Evolutionary conservation across 2,888 invertebrate genomes (phyloP), one percentile per base, ranked within the genome.

Genomic region (Polietes domitor): DNA sequence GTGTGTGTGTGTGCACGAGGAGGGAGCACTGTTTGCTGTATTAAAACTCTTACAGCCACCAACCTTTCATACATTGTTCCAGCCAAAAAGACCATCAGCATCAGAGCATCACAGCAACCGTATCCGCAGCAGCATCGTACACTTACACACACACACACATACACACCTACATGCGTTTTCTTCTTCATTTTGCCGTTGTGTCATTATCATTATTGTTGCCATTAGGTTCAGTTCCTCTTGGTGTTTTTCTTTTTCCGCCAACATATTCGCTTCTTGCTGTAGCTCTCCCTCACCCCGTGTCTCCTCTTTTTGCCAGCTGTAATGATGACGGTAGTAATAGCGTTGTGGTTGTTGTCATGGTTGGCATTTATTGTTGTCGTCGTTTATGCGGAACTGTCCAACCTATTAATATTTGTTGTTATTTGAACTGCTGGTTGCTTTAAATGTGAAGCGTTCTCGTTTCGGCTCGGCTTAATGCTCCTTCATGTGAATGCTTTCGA

Each of bases 181-280:
- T 58, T 85, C 50, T 47, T 73, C 65, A 73, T 80, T 80, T 73
- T 76, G 72, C 65, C 74, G 50, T 83, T 77, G 80, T 86, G 86
- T 89, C 90, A 89, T 88, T 87, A 88, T 88, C 89, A 88, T 90
- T 90, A 90, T 89, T 87, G 89, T 88, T 87, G 89, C 88, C 88
- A 89, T 90, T 90, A 89, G 88, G 87, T 89, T 87, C 87, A 76
- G 82, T 83, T 73, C 74, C 77, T 68, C 43, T 72, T 10, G 50
- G 61, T 74, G 70, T 50, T 50, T 70, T 19, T 74, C 26, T 63
- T 43, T 15, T 43, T 37, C 68, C 24, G 68, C 68, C 43, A 68
- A 65, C 50, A 70, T 55, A 32, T 53, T 72, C 72, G 43, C 24
- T 19, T 50, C 21, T 32, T 9, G 4, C 32, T 9, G 5, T 9